Evolutionary conservation across 2,797 vertebrate species (phyloP).

Genomic region (Danio aesculapii): DNA sequence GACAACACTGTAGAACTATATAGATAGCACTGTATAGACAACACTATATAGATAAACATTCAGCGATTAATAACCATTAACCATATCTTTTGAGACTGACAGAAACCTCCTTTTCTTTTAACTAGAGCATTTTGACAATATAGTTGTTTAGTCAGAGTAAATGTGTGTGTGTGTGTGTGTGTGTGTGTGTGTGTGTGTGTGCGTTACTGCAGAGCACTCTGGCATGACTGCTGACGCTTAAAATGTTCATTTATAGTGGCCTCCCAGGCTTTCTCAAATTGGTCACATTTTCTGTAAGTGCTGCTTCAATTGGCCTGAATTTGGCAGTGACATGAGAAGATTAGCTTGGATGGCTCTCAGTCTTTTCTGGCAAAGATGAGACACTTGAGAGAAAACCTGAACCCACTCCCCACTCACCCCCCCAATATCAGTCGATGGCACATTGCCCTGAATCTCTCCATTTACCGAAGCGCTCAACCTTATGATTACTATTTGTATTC

Average conservation of each 20-base stretch:
- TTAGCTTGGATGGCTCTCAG: slow-evolving; percentile 58
- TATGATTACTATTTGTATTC: slow-evolving; percentile 35
- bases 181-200: slow-evolving; percentile 35
- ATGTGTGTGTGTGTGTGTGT: slow-evolving; percentile 31
- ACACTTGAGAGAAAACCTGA: slow-evolving; percentile 56
- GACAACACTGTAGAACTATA: too few species aligned
- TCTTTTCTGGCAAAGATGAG: slow-evolving; percentile 50
- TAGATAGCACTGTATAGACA: too few species aligned
- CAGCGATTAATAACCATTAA: too few species aligned
- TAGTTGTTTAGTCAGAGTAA: slow-evolving; percentile 28
- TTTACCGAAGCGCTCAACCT: slow-evolving; percentile 25
- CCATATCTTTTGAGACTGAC: too few species aligned
- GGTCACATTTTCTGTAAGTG: slow-evolving; percentile 66
- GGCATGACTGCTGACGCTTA: slow-evolving; percentile 62
- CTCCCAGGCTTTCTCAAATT: slow-evolving; percentile 61
- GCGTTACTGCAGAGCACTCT: slow-evolving; percentile 57
- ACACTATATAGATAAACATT: too few species aligned
- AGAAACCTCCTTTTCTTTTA: background rate
- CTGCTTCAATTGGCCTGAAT: slow-evolving; percentile 64
- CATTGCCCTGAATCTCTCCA: slow-evolving; percentile 56
- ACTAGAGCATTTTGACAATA: slow-evolving; percentile 28
- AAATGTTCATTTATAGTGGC: slow-evolving; percentile 62
- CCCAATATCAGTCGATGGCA: slow-evolving; percentile 45
- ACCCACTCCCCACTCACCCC: background rate
- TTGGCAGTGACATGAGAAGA: slow-evolving; percentile 63